phyloP scores from a whole-genome alignment of 2,797 vertebrate species.

The Xiphorhynchus erythropygius region DNA sequence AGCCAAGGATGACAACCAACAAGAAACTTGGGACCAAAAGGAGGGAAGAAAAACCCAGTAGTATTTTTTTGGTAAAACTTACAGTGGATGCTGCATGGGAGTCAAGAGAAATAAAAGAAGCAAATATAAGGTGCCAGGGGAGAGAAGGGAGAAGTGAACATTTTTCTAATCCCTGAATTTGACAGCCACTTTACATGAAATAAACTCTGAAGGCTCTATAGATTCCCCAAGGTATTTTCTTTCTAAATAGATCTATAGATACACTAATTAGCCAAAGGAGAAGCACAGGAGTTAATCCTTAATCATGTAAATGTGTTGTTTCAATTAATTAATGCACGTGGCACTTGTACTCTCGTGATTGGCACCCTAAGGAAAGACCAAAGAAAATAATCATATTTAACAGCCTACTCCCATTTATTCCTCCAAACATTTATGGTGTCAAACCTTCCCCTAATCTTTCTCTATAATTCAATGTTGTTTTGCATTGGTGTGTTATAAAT shows the following conservation, averaged over 20 bases:
- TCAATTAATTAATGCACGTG: slow-evolving; percentile 62
- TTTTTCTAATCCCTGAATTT: slow-evolving; percentile 33
- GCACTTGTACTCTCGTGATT: slow-evolving; percentile 17
- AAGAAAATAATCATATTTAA: slow-evolving; percentile 10
- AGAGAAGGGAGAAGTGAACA: background rate
- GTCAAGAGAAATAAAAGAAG: background rate
- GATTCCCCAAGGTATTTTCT: slow-evolving; percentile 40
- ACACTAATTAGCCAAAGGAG: slow-evolving; percentile 55
- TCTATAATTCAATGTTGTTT: background rate
- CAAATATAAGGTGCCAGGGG: slow-evolving; percentile 10
- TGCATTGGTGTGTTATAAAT: background rate
- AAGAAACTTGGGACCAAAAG: background rate
- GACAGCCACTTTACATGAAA: slow-evolving; percentile 17
- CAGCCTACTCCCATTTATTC: background rate
- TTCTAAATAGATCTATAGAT: slow-evolving; percentile 63
- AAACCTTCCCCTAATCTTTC: background rate
- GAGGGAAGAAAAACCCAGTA: background rate
- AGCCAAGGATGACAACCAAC: background rate
- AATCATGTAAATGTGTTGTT: slow-evolving; percentile 62
- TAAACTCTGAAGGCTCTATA: slow-evolving; percentile 9
- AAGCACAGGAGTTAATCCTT: slow-evolving; percentile 47
- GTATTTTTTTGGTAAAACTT: background rate
- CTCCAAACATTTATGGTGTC: background rate
- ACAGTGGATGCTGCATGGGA: background rate
- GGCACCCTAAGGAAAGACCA: slow-evolving; percentile 52